A percentile compares a stretch with the other conserved stretches of the same genome.
Conservation (phyloP, 2,888 invertebrate genomes). For the Drosophila mimetica region DNA sequence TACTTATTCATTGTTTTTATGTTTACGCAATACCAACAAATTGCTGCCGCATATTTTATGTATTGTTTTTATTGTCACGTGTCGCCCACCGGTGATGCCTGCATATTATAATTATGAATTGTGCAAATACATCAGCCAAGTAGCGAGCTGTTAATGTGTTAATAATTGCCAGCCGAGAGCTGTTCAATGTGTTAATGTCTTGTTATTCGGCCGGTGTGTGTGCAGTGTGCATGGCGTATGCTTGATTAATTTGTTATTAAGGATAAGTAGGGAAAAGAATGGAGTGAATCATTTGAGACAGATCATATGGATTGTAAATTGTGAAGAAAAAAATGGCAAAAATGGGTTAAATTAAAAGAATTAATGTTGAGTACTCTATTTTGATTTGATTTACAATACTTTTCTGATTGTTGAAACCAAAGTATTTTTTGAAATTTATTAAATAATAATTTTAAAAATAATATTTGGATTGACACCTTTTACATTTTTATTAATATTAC, state of each 20-base stretch:
- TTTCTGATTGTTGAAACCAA: too few species aligned
- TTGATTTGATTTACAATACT: too few species aligned
- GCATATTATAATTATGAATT: conserved; percentile 67
- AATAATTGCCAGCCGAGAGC: conserved; percentile 55
- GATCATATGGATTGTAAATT: too few species aligned
- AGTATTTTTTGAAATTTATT: too few species aligned
- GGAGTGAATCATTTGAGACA: not conserved
- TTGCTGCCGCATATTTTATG: conserved; percentile 49
- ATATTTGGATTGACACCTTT: too few species aligned
- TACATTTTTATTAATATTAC: too few species aligned
- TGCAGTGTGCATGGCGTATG: conserved; percentile 17
- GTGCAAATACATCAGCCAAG: conserved; percentile 65
- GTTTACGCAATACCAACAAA: conserved; percentile 63
- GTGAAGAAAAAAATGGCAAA: too few species aligned
- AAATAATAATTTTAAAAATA: too few species aligned
- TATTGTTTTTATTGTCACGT: conserved; percentile 63
- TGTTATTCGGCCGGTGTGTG: conserved; percentile 17
- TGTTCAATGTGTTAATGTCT: conserved; percentile 42
- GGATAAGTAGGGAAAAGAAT: conserved; percentile 1
- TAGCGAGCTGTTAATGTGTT: conserved; percentile 69
- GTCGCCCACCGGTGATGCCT: conserved; percentile 57
- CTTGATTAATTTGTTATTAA: conserved; percentile 55
- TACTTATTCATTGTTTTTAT: conserved; percentile 64
- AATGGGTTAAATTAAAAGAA: too few species aligned
- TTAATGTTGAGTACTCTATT: too few species aligned